Percentiles rank a stretch among this genome's conserved stretches.
Evolutionary conservation across 92 coral and sea anemone species (phyloP).

Genomic region (Pocillopora meandrina): DNA sequence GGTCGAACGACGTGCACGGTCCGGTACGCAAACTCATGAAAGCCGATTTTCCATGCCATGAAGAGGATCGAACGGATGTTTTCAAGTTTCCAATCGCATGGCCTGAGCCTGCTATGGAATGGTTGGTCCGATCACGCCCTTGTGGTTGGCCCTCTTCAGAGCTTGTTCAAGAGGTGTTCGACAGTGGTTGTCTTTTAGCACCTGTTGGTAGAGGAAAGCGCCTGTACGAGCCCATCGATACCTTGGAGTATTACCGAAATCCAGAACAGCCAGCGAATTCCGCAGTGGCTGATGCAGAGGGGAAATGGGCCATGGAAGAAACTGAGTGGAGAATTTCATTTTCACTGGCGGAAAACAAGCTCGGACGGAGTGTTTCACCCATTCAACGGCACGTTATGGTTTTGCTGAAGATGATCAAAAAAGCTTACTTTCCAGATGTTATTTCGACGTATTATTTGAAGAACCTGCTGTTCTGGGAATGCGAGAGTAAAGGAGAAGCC

Average conservation of each 20-base stretch:
- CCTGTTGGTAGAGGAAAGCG: slow-evolving; percentile 84
- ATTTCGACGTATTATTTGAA: slow-evolving; percentile 70
- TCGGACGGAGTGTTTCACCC: slow-evolving; percentile 78
- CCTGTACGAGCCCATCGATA: slow-evolving; percentile 48
- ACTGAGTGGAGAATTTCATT: slow-evolving; percentile 81
- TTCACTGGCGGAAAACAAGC: slow-evolving; percentile 83
- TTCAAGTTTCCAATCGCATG: slow-evolving; percentile 74
- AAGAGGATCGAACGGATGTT: slow-evolving; percentile 59
- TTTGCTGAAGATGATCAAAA: slow-evolving; percentile 69
- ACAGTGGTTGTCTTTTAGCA: slow-evolving; percentile 77
- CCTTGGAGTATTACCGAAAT: slow-evolving; percentile 34
- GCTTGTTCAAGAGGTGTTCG: slow-evolving; percentile 74
- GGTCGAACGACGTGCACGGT: slow-evolving; percentile 59
- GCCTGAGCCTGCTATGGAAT: slow-evolving; percentile 91
- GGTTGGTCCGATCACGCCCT: slow-evolving; percentile 75
- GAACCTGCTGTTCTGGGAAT: slow-evolving; percentile 81
- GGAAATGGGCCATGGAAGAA: slow-evolving; percentile 56
- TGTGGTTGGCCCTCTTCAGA: slow-evolving; percentile 84
- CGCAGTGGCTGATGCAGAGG: background rate
- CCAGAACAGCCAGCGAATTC: slow-evolving; percentile 22
- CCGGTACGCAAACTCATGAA: slow-evolving; percentile 67
- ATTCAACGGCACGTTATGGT: slow-evolving; percentile 76
- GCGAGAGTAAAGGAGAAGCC: slow-evolving; percentile 49
- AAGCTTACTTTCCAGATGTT: slow-evolving; percentile 62
- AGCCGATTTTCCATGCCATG: slow-evolving; percentile 36